Conservation (phyloP, 2,888 invertebrate species). For the Agriopis aurantiaria region DNA sequence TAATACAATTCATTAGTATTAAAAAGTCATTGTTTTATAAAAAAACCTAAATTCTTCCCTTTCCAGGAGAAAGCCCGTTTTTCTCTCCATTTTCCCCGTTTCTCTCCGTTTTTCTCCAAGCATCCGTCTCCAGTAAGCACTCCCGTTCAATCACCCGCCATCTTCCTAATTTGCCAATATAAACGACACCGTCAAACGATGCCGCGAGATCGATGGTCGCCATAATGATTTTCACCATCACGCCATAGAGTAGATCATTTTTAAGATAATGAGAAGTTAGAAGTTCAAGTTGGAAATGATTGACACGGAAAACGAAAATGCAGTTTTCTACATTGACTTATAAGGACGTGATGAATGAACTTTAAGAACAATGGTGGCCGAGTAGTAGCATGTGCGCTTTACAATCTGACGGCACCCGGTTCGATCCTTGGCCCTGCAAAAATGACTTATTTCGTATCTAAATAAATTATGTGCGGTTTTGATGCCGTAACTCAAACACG, state of each 20-base stretch:
- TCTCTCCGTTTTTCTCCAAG: neutral
- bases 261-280: slow-evolving; percentile 1
- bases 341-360: too few relatives aligned
- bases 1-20: too few relatives aligned
- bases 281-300: neutral
- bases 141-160: slow-evolving; percentile 13
- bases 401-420: too few relatives aligned
- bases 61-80: neutral
- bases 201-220: slow-evolving; percentile 13
- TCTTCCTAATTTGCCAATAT: slow-evolving; percentile 19
- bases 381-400: too few relatives aligned
- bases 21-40: neutral
- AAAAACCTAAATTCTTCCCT: neutral
- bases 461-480: too few relatives aligned
- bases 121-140: slow-evolving; percentile 14
- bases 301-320: too few relatives aligned
- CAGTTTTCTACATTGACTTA: too few relatives aligned
- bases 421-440: too few relatives aligned
- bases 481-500: too few relatives aligned
- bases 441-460: too few relatives aligned
- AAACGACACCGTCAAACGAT: slow-evolving; percentile 18
- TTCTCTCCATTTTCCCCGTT: neutral
- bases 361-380: too few relatives aligned
- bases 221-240: slow-evolving; percentile 17
- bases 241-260: neutral